Conservation (phyloP, 2,888 invertebrate species). For the Drosophila neutralis region DNA sequence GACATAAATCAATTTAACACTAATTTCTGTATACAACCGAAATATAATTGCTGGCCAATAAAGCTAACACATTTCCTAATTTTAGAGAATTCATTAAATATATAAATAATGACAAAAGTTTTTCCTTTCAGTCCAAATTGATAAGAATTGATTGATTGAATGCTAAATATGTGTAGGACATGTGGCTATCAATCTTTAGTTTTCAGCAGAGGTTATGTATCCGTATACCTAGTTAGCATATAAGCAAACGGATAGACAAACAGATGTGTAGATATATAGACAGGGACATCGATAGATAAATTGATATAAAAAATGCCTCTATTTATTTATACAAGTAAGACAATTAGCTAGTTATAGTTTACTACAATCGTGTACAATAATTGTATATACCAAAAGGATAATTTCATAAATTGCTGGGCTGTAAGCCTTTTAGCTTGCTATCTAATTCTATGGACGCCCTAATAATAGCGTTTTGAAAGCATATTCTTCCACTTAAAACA, state of each 20-base stretch:
- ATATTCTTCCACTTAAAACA: background rate
- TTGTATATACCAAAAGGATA: background rate
- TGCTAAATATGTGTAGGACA: background rate
- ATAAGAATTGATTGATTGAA: background rate
- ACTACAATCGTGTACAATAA: background rate
- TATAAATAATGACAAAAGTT: background rate
- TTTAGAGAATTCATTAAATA: background rate
- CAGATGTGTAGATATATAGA: background rate
- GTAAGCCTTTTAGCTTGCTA: background rate
- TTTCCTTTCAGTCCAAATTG: background rate
- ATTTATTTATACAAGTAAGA: background rate
- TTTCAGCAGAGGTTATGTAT: background rate
- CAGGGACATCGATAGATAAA: background rate
- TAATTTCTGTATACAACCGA: constrained; percentile 60
- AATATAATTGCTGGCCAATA: constrained; percentile 28
- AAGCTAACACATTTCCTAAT: background rate
- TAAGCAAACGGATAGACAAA: background rate
- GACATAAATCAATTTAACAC: constrained; percentile 68
- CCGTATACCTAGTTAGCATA: too few relatives aligned
- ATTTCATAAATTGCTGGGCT: background rate
- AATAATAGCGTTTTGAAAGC: background rate
- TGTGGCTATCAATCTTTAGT: background rate
- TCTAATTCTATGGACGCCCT: background rate
- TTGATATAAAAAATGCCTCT: background rate
- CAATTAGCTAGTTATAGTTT: background rate